A percentile compares a stretch with the other conserved stretches of the same genome.
These are phyloP conservation scores for Turdus rufiventris DNA, from an alignment of 2,113 vertebrate genomes.

Conservation along the genomic window DNA sequence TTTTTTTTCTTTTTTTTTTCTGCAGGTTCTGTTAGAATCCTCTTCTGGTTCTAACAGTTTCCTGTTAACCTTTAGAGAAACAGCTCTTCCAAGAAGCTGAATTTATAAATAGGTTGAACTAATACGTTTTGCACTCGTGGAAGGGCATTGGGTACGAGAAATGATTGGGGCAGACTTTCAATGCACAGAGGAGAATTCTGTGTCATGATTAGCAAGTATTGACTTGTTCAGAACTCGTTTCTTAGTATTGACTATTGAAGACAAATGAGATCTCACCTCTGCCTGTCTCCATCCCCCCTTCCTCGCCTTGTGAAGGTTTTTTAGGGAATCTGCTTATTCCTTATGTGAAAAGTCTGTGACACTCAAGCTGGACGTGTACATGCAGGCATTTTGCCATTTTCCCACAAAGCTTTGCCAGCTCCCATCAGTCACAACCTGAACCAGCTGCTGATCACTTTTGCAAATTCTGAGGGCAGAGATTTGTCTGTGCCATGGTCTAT, in stretches of 20 bases:
- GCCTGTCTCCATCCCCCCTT: no score
- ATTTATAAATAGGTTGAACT: not conserved
- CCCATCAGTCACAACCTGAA: not conserved
- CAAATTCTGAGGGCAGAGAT: not conserved
- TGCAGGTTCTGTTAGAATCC: no score
- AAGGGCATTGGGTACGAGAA: not conserved
- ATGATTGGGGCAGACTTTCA: not conserved
- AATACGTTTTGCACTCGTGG: not conserved
- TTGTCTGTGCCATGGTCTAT: not conserved
- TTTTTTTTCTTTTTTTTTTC: not conserved
- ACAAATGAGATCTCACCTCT: not conserved
- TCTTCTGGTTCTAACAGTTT: not conserved
- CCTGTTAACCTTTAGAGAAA: not conserved
- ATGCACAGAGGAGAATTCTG: not conserved
- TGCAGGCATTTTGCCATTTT: not conserved
- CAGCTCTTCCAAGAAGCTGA: not conserved
- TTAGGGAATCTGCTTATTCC: not conserved
- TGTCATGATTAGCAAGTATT: not conserved
- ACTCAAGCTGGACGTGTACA: not conserved
- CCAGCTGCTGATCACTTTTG: slow-evolving; percentile 7
- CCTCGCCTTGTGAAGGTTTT: not conserved
- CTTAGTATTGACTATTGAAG: not conserved
- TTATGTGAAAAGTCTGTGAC: not conserved
- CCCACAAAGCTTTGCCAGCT: slow-evolving; percentile 23
- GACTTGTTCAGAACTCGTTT: not conserved